A percentile compares a stretch with the other conserved stretches of the same genome.
Conservation (phyloP, 2,888 invertebrate species). For the Epinotia brunnichana region DNA sequence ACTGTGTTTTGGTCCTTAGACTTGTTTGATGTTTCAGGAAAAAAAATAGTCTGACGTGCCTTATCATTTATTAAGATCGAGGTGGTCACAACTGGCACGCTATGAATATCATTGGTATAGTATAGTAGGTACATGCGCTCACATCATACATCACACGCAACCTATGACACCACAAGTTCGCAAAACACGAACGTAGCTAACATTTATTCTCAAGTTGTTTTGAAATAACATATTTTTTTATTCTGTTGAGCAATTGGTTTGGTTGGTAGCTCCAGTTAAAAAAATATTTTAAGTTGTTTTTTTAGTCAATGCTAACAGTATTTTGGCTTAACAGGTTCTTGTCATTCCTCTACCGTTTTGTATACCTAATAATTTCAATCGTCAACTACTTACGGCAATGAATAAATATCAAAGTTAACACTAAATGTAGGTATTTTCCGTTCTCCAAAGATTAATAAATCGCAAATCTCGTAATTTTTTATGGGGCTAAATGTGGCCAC, state of each 20-base stretch:
- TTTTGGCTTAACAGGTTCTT: neutral
- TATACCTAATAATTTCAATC: no score
- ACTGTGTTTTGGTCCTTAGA: no score
- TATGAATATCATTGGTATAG: conserved; percentile 11
- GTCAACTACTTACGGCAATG: no score
- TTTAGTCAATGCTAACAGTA: neutral
- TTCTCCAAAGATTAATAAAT: no score
- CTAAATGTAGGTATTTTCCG: no score
- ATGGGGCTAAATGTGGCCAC: neutral
- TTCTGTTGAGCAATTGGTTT: no score
- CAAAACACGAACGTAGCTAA: conserved; percentile 7
- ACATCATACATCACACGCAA: conserved; percentile 25
- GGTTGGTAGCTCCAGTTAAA: no score
- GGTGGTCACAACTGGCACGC: neutral
- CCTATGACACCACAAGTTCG: conserved; percentile 33
- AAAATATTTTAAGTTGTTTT: neutral
- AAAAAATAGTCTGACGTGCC: no score
- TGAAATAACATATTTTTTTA: conserved; percentile 3
- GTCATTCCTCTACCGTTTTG: no score
- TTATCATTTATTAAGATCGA: neutral
- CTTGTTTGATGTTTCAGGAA: no score
- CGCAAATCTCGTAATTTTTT: neutral
- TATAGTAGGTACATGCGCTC: conserved; percentile 27
- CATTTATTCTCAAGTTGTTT: conserved; percentile 20
- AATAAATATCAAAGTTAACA: no score